phyloP scores from a whole-genome alignment of 2,113 vertebrate species.

The Meriones unguiculatus region DNA sequence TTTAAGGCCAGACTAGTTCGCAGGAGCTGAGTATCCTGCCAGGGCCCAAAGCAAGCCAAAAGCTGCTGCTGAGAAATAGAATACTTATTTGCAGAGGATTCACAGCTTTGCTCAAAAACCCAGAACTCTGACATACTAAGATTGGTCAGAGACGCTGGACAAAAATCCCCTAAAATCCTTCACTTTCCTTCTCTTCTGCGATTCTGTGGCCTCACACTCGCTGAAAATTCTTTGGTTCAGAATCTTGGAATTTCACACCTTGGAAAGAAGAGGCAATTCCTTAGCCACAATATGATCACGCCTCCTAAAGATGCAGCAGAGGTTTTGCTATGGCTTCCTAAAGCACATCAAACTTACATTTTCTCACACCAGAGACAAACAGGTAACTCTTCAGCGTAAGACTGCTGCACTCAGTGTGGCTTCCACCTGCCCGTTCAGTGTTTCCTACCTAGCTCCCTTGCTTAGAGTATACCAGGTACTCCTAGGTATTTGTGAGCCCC shows the following conservation, averaged over 20 bases:
- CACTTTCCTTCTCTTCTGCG: not conserved
- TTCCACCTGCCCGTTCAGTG: not conserved
- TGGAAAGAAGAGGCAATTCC: not conserved
- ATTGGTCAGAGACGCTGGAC: slow-evolving; percentile 4
- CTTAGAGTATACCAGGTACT: not conserved
- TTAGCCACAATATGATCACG: not conserved
- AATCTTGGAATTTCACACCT: not conserved
- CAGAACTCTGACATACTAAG: slow-evolving; percentile 16
- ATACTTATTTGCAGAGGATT: slow-evolving; percentile 46
- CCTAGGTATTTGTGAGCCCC: not conserved
- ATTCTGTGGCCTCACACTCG: not conserved
- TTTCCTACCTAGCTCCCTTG: not conserved
- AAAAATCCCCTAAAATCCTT: not conserved
- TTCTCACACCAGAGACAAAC: not conserved
- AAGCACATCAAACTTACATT: not conserved
- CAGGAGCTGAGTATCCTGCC: not conserved
- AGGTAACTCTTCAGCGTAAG: not conserved
- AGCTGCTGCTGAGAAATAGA: slow-evolving; percentile 29
- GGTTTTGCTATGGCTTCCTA: not conserved
- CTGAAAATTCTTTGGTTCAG: not conserved
- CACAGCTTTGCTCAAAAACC: slow-evolving; percentile 41
- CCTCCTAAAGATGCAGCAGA: not conserved
- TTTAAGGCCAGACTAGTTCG: not conserved
- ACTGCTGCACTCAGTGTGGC: not conserved
- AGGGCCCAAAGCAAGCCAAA: slow-evolving; percentile 21